Percentiles rank a stretch among this genome's conserved stretches.
Conservation (phyloP, 2,113 vertebrate species). For the Pycnonotus jocosus region DNA sequence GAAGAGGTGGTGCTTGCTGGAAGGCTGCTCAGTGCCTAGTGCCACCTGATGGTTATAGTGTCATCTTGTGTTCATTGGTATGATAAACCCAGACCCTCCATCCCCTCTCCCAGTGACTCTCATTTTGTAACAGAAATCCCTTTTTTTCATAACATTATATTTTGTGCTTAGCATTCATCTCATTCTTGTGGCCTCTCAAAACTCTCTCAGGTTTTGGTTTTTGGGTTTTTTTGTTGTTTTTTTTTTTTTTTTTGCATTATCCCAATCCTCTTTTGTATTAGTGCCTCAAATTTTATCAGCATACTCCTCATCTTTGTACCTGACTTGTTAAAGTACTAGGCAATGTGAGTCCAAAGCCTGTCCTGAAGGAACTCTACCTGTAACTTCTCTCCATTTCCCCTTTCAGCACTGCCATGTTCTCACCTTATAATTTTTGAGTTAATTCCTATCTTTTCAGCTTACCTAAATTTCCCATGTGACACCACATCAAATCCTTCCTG, state of each 20-base stretch:
- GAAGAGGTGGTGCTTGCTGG: neutral
- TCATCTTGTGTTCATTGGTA: neutral
- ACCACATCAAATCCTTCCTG: neutral
- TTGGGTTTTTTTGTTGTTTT: no score
- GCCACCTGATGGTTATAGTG: neutral
- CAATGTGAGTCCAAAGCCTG: neutral
- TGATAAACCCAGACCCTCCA: neutral
- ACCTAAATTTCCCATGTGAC: conserved; percentile 31
- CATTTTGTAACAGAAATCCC: neutral
- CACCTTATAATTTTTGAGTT: neutral
- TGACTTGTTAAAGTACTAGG: neutral
- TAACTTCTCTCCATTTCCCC: neutral
- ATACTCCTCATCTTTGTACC: neutral
- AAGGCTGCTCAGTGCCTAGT: neutral
- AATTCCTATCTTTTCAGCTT: conserved; percentile 25
- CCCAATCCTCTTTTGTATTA: neutral
- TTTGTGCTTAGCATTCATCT: neutral
- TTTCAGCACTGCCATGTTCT: neutral
- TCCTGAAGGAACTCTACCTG: neutral
- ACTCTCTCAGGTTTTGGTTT: neutral
- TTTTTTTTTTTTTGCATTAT: neutral
- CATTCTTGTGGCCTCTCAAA: neutral
- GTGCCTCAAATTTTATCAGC: neutral
- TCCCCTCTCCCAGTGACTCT: neutral
- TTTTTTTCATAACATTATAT: neutral